phyloP scores from a whole-genome alignment of 2,888 invertebrate genomes.

The Chymomyza amoena region DNA sequence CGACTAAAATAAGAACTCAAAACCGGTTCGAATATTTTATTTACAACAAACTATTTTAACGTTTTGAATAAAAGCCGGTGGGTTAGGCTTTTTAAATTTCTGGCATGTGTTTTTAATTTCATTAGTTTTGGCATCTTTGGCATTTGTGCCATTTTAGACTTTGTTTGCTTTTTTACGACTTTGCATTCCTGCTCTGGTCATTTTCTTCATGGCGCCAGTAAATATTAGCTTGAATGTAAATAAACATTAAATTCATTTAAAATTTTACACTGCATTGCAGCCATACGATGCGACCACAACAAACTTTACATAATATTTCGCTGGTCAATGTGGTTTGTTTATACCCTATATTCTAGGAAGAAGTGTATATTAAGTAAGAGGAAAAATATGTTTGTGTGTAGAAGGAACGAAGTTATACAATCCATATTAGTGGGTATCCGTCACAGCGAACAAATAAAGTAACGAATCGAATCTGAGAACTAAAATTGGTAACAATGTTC shows the following conservation, averaged over 20 bases:
- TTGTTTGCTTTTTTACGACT: neutral
- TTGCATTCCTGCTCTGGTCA: constrained; percentile 8
- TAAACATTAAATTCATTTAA: neutral
- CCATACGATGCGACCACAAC: neutral
- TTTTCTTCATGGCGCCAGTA: constrained; percentile 6
- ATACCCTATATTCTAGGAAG: neutral
- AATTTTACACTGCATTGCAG: neutral
- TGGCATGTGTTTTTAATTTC: neutral
- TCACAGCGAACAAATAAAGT: too few relatives aligned
- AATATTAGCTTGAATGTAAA: neutral
- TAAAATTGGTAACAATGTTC: too few relatives aligned
- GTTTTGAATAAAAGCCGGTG: neutral
- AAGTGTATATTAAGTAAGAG: neutral
- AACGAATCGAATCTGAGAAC: too few relatives aligned
- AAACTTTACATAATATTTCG: neutral
- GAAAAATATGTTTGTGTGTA: too few relatives aligned
- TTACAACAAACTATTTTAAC: constrained; percentile 24
- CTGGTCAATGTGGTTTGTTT: neutral
- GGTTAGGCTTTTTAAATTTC: too few relatives aligned
- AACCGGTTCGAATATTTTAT: constrained; percentile 25
- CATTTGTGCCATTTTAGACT: neutral
- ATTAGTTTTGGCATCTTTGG: neutral
- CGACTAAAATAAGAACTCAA: neutral
- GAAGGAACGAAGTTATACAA: too few relatives aligned
- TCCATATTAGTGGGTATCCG: too few relatives aligned